Percentiles rank a stretch among this genome's conserved stretches.
These are phyloP conservation scores for Tetrax tetrax DNA, from an alignment of 2,113 vertebrate genomes.

Conservation along the genomic window DNA sequence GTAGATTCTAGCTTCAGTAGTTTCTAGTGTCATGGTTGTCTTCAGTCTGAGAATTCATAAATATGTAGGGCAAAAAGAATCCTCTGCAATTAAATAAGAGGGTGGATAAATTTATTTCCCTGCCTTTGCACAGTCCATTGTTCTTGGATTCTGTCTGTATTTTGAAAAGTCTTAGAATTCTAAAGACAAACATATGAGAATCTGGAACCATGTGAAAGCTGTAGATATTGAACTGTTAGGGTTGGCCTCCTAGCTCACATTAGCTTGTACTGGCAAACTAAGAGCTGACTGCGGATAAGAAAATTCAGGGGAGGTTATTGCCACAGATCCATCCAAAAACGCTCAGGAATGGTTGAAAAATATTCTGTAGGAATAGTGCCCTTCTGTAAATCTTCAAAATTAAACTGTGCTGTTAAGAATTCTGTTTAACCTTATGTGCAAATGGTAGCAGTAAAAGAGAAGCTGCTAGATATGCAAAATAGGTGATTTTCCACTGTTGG, in stretches of 20 bases:
- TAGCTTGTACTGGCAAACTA: constrained; percentile 71
- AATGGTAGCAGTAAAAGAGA: neutral
- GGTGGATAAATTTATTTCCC: constrained; percentile 39
- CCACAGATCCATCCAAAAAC: constrained; percentile 42
- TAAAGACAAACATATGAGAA: constrained; percentile 67
- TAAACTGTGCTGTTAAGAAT: constrained; percentile 10
- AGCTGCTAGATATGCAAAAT: neutral
- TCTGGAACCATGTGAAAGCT: constrained; percentile 58
- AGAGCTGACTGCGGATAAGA: constrained; percentile 57
- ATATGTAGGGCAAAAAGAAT: neutral
- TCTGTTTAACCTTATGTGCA: neutral
- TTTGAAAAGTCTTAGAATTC: constrained; percentile 70
- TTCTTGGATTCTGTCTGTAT: constrained; percentile 59
- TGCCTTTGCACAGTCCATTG: constrained; percentile 47
- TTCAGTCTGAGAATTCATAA: neutral
- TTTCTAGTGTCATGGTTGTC: neutral
- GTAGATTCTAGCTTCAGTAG: neutral
- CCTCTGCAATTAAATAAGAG: constrained; percentile 22
- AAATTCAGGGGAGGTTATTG: constrained; percentile 69
- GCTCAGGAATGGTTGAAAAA: constrained; percentile 38
- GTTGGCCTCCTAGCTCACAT: constrained; percentile 52
- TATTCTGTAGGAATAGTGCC: neutral
- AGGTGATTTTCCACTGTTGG: neutral
- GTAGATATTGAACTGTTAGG: constrained; percentile 60
- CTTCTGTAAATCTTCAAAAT: constrained; percentile 56